Conservation (phyloP, 64 coral and sea anemone genomes). For the Actinia tenebrosa region DNA sequence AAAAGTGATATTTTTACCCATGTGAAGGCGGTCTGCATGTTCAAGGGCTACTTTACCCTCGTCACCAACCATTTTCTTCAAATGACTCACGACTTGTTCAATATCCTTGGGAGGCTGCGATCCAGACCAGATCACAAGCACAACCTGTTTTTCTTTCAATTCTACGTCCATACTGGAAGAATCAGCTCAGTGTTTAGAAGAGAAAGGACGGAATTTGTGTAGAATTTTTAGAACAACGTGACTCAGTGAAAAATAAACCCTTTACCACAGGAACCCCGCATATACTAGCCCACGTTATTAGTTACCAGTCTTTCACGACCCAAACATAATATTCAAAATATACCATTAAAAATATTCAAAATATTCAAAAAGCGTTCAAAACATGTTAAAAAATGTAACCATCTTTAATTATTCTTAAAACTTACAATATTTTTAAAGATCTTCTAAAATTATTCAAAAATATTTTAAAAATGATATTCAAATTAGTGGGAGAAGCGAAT, state of each 20-base stretch:
- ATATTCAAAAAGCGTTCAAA: background rate
- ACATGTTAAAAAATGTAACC: background rate
- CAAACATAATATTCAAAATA: background rate
- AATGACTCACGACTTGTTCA: slow-evolving; percentile 56
- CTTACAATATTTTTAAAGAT: no score
- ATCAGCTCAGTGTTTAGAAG: background rate
- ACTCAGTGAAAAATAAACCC: background rate
- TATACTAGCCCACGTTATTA: background rate
- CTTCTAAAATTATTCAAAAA: no score
- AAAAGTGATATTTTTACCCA: slow-evolving; percentile 51
- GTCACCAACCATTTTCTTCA: slow-evolving; percentile 38
- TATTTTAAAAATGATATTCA: no score
- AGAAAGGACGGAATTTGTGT: background rate
- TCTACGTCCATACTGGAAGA: slow-evolving; percentile 22
- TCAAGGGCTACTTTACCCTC: slow-evolving; percentile 72
- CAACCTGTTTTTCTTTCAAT: slow-evolving; percentile 38
- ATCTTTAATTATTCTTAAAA: no score
- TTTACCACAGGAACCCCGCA: background rate
- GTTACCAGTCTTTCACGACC: slow-evolving; percentile 29
- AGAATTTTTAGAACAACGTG: background rate
- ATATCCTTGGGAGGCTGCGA: slow-evolving; percentile 60
- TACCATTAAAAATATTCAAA: background rate
- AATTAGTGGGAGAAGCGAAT: no score
- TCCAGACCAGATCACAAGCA: slow-evolving; percentile 93
- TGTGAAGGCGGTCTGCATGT: slow-evolving; percentile 65